Evolutionary conservation across 2,113 vertebrate species (phyloP).

Genomic region (Macroglossus sobrinus): DNA sequence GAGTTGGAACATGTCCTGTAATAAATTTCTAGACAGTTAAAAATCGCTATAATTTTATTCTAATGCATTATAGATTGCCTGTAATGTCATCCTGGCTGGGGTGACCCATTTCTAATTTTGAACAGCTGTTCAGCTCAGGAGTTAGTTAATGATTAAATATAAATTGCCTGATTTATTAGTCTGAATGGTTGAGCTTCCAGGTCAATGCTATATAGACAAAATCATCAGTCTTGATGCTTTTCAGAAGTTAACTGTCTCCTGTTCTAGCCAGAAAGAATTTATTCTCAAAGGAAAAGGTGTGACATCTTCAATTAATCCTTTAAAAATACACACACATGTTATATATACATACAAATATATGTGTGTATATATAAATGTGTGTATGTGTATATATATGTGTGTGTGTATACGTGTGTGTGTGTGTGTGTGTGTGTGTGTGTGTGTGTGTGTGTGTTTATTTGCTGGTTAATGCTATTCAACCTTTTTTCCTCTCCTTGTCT

Average conservation of each 20-base stretch:
- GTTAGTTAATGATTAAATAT: constrained; percentile 99
- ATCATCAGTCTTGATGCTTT: constrained; percentile 99
- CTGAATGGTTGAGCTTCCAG: constrained; percentile 97
- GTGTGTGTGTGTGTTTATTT: background rate
- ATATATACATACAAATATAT: background rate
- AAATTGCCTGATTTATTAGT: constrained; percentile 99
- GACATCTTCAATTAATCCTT: constrained; percentile 85
- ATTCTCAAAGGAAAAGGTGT: constrained; percentile 87
- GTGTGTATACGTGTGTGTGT: too few relatives aligned
- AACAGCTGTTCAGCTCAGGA: constrained; percentile 99
- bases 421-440: constrained; percentile 32
- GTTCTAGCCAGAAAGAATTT: constrained; percentile 90
- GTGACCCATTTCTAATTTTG: constrained; percentile 99
- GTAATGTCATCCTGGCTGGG: constrained; percentile 97
- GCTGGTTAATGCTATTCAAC: constrained; percentile 38
- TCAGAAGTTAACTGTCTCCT: constrained; percentile 93
- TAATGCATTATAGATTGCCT: constrained; percentile 99
- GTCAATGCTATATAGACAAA: constrained; percentile 99
- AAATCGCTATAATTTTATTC: constrained; percentile 99
- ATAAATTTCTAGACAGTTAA: constrained; percentile 99
- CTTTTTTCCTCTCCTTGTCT: background rate
- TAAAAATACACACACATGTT: background rate
- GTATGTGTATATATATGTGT: constrained; percentile 28
- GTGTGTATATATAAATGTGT: background rate
- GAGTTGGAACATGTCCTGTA: constrained; percentile 95